Evolutionary conservation across 2,888 invertebrate species (phyloP).

Genomic region (Eristalinus aeneus): DNA sequence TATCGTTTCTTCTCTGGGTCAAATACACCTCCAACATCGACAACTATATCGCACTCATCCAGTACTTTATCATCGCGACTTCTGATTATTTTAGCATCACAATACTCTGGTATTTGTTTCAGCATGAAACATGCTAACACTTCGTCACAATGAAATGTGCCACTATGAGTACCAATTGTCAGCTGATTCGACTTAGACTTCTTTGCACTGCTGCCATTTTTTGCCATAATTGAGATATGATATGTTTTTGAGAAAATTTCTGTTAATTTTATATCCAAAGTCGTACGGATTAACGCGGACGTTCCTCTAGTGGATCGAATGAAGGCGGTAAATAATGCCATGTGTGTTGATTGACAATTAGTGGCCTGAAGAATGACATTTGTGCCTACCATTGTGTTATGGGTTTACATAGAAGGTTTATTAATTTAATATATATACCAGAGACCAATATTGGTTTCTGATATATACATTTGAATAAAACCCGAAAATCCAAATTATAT

Average conservation of each 20-base stretch:
- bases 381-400: neutral
- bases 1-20: conserved; percentile 88
- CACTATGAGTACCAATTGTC: conserved; percentile 78
- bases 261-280: neutral
- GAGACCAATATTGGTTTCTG: too few relatives aligned
- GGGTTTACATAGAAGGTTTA: neutral
- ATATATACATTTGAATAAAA: too few relatives aligned
- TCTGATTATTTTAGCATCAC: conserved; percentile 90
- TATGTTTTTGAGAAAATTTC: neutral
- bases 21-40: conserved; percentile 96
- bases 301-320: neutral
- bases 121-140: conserved; percentile 95
- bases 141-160: conserved; percentile 78
- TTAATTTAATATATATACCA: neutral
- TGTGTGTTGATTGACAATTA: neutral
- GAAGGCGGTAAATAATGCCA: conserved; percentile 10
- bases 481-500: too few relatives aligned
- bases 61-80: conserved; percentile 84
- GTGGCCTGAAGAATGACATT: neutral
- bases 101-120: conserved; percentile 89
- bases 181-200: conserved; percentile 49
- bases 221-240: conserved; percentile 25
- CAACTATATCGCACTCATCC: conserved; percentile 93
- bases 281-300: neutral
- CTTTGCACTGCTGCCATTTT: conserved; percentile 48